phyloP scores from a whole-genome alignment of 53 echinoderm and acorn worm species.

The Temnopleurus reevesii region DNA sequence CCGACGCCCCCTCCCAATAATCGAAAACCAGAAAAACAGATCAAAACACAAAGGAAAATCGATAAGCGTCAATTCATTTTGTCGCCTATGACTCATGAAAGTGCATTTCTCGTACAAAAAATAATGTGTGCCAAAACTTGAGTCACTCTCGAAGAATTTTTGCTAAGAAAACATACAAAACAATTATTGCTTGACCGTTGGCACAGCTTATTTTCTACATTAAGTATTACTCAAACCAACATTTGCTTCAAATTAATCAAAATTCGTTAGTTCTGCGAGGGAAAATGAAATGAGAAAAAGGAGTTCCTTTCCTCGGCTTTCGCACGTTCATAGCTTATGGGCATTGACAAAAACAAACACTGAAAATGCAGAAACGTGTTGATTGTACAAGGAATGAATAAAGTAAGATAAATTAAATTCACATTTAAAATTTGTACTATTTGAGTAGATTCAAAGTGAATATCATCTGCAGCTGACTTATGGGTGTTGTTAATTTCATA shows the following conservation, averaged over 20 bases:
- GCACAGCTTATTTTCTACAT: background rate
- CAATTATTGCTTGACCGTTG: slow-evolving; percentile 1
- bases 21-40: too few species aligned
- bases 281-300: background rate
- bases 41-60: too few species aligned
- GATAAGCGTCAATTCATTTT: too few species aligned
- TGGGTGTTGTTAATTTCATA: too few species aligned
- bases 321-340: slow-evolving; percentile 8
- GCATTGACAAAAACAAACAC: slow-evolving; percentile 4
- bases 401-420: background rate
- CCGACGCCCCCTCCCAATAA: too few species aligned
- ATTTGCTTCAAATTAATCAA: slow-evolving; percentile 31
- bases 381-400: background rate
- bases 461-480: too few species aligned
- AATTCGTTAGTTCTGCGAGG: background rate
- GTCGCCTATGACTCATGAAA: too few species aligned
- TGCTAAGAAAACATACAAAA: slow-evolving; percentile 12
- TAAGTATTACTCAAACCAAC: background rate
- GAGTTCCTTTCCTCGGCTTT: background rate
- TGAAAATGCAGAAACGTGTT: background rate
- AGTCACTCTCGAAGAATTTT: too few species aligned
- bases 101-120: too few species aligned
- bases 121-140: too few species aligned
- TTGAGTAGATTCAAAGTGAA: too few species aligned
- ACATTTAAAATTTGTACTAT: background rate